Base-by-base conservation (phyloP, 2,888 invertebrate genomes). In the Himalopsyche tibetana region DNA sequence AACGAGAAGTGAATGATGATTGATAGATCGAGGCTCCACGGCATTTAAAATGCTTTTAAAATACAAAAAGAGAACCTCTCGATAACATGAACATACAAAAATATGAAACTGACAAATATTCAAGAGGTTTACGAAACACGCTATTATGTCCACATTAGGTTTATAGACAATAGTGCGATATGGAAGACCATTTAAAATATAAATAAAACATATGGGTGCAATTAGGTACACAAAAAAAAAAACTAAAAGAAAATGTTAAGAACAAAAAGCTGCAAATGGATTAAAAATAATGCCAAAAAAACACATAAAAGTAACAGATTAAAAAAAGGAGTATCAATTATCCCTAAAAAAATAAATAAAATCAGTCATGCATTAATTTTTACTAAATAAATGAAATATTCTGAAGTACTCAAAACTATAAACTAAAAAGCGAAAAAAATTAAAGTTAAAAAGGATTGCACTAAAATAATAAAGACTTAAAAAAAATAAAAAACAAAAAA, bases 371-470 rank as follows among this genome's bases (percentile, higher is more conserved):
- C 56, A 56, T 17, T 63, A 19, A 56, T 38, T 55, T 11, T 36
- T 45, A 28, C 80, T 9, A 84, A 38, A 55, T 55, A 79, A 55
- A 38, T 74, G 17, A 83, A 40, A 36, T 42, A 83, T 63, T 63
- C 63, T 19, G n/a, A n/a, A 36, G 80, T 40, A 36, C 42, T 15
- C 74, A 69, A 36, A 15, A 19, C 55, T 55, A 80, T 80, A 55
- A 84, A 63, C 55, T 80, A 55, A 80, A 80, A 80, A 83, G 83
- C 83, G n/a, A 36, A 74, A 40, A 80, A 4, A 80, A 83, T n/a
- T 8, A 74, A 36, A 36, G 19, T 36, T 55, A 83, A 84, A 84
- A 63, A 81, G 81, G 17, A 80, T 42, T 42, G 80, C 38, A 38
- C 38, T 74, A 74, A 74, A 74, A 74, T 38, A 36, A 74, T 5